Evolutionary conservation across 1,140 invertebrate genomes (phyloP).

Genomic region (Drosophila ficusphila): DNA sequence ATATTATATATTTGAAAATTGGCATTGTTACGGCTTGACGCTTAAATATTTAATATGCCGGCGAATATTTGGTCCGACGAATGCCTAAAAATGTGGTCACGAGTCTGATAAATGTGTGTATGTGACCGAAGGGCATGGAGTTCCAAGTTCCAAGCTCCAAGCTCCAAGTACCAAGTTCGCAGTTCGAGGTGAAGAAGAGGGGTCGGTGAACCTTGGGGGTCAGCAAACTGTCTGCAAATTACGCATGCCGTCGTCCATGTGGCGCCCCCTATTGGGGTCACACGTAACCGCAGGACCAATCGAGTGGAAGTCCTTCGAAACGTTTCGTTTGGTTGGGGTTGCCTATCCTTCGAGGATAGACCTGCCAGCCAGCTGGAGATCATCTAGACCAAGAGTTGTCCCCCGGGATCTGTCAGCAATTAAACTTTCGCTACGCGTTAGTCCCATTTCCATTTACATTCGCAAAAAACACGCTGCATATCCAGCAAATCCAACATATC

Average conservation of each 20-base stretch:
- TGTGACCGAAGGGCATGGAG: too few species aligned
- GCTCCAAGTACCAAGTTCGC: too few species aligned
- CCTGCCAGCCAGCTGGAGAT: slow-evolving; percentile 1
- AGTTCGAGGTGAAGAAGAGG: slow-evolving; percentile 1
- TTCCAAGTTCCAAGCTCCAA: too few species aligned
- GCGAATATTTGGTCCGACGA: slow-evolving; percentile 29
- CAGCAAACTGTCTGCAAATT: slow-evolving; percentile 29
- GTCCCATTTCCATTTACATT: background rate
- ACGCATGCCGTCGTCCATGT: slow-evolving; percentile 1
- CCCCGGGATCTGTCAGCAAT: slow-evolving; percentile 15
- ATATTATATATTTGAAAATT: slow-evolving; percentile 58
- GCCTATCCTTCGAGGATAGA: too few species aligned
- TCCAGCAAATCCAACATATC: background rate
- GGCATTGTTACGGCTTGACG: slow-evolving; percentile 57
- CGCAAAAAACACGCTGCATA: too few species aligned
- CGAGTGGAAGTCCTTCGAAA: slow-evolving; percentile 48
- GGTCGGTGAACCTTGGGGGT: slow-evolving; percentile 27
- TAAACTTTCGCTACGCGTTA: slow-evolving; percentile 3
- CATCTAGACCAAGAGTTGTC: background rate
- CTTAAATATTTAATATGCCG: slow-evolving; percentile 70
- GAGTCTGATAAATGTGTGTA: background rate
- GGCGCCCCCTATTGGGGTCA: slow-evolving; percentile 20
- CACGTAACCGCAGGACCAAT: slow-evolving; percentile 34
- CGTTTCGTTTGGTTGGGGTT: too few species aligned
- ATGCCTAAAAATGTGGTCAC: slow-evolving; percentile 15